These are phyloP conservation scores for Hystrix cristata DNA, from an alignment of 2,113 vertebrate genomes.

Conservation along the genomic window DNA sequence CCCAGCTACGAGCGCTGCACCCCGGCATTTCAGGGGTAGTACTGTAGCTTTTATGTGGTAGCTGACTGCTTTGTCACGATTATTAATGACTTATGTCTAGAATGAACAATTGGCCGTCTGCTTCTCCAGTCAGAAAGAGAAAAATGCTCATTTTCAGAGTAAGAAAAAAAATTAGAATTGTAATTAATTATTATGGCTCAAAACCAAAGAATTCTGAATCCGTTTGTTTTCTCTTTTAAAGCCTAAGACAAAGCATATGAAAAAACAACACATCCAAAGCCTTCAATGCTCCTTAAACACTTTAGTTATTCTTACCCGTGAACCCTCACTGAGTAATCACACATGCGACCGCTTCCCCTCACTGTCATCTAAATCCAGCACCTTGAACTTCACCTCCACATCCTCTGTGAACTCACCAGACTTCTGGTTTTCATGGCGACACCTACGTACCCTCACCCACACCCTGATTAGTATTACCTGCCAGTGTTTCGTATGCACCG, in stretches of 20 bases:
- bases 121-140: constrained; percentile 6
- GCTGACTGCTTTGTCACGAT: constrained; percentile 1
- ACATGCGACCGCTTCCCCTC: not conserved
- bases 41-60: not conserved
- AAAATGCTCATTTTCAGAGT: constrained; percentile 10
- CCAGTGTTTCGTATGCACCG: not conserved
- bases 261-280: not conserved
- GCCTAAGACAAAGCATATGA: not conserved
- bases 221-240: constrained; percentile 22
- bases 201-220: constrained; percentile 22
- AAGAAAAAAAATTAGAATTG: constrained; percentile 27
- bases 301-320: not conserved
- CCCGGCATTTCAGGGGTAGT: not conserved
- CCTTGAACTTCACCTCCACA: not conserved
- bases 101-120: constrained; percentile 42
- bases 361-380: constrained; percentile 1
- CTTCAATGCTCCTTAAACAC: not conserved
- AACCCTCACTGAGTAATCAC: not conserved
- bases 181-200: not conserved
- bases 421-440: not conserved
- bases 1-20: not conserved
- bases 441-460: not conserved
- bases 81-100: constrained; percentile 34
- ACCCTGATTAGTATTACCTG: not conserved
- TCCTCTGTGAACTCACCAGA: not conserved